Evolutionary conservation across 2,888 invertebrate species (phyloP), one percentile per base, ranked within the genome.

Genomic region (Drosophila vallismaia): DNA sequence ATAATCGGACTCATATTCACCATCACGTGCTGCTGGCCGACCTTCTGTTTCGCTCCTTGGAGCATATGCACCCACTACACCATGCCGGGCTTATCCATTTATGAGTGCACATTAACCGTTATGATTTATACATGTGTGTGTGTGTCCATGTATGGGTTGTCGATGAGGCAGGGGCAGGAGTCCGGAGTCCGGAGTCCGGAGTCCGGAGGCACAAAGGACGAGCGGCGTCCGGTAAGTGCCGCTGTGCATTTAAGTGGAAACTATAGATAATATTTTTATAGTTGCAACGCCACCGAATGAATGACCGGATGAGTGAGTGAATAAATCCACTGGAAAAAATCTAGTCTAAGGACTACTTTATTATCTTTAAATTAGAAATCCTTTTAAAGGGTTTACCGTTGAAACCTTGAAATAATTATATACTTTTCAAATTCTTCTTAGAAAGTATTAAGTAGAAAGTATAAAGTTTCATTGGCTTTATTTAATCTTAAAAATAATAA

Each of bases 171-270:
- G 40, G 31, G 49, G 33, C 54, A 40, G 29, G 40, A 26, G 9
- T n/a, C n/a, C n/a, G n/a, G 19, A 19, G 19, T 19, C 19, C 1
- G 19, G 19, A 28, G 28, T n/a, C n/a, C n/a, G n/a, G 19, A 19
- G 19, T 19, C 19, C 1, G 19, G 19, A 28, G 28, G 14, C 6
- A 12, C 19, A 28, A 29, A 36, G 57, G 10, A 68, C 45, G 70
- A 77, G 71, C 84, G 79, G 29, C 77, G 84, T 78, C 88, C 76
- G 75, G 83, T 88, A 85, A 87, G 88, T 90, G 87, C 81, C 66
- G 72, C 53, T 91, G 91, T 89, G 89, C 91, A 90, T 83, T 81
- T 90, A 82, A 90, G 89, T 88, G 91, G 91, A 91, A 90, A 90
- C 89, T 89, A 90, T 91, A 90, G 90, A 90, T 90, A 90, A 91